phyloP scores from a whole-genome alignment of 2,797 vertebrate species.

The Chaetophractus vellerosus region DNA sequence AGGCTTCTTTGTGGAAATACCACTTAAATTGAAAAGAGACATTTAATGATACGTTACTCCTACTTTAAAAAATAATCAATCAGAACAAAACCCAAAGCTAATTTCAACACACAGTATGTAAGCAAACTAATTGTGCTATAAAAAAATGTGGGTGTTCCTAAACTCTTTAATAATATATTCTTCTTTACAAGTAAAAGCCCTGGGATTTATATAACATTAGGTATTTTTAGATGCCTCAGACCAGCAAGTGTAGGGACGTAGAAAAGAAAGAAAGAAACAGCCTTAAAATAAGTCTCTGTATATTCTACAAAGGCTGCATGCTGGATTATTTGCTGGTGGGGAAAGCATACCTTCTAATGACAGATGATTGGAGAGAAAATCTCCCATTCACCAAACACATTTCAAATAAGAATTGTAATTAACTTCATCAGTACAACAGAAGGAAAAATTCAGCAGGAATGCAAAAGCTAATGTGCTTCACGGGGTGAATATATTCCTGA shows the following conservation, averaged over 20 bases:
- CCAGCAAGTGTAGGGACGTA: background rate
- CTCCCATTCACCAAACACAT: background rate
- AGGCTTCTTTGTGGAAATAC: background rate
- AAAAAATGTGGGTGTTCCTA: constrained; percentile 24
- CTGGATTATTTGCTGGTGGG: background rate
- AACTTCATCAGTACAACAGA: background rate
- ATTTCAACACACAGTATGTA: constrained; percentile 5
- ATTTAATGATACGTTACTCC: background rate
- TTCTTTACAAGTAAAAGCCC: constrained; percentile 55
- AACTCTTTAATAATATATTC: constrained; percentile 43
- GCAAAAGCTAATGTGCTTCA: background rate
- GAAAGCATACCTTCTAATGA: background rate
- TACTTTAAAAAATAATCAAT: background rate
- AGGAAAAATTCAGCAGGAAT: background rate
- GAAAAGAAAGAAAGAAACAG: background rate
- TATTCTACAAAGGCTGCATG: background rate
- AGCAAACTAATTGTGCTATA: background rate
- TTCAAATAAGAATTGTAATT: constrained; percentile 56
- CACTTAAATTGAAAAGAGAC: background rate
- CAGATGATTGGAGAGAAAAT: constrained; percentile 11
- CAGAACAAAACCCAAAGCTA: background rate
- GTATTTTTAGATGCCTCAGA: constrained; percentile 38
- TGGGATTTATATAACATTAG: background rate
- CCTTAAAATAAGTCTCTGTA: constrained; percentile 45
- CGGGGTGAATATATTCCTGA: background rate